Evolutionary conservation across 2,888 invertebrate species (phyloP).

Genomic region (Ctena decussata): DNA sequence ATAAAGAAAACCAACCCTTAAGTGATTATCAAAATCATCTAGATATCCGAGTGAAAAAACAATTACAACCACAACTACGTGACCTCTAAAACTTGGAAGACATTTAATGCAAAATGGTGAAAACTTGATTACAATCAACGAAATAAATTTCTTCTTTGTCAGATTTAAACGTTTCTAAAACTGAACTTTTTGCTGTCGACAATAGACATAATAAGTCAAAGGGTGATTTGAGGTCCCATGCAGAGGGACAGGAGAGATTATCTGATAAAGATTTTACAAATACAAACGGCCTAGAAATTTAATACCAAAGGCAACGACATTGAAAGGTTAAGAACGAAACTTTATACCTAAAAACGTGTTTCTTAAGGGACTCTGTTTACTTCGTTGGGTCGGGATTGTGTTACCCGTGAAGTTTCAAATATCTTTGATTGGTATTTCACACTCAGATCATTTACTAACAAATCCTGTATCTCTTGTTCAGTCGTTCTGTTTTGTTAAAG

Average conservation of each 20-base stretch:
- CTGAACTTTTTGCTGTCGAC: neutral
- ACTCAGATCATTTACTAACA: neutral
- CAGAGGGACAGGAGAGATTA: neutral
- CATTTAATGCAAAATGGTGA: neutral
- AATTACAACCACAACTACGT: neutral
- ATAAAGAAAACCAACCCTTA: too few species aligned
- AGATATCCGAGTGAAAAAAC: too few species aligned
- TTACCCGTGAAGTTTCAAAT: neutral
- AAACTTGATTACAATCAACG: neutral
- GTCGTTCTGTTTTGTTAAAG: too few species aligned
- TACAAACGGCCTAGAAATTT: neutral
- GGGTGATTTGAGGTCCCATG: conserved; percentile 4
- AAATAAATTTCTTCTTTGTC: neutral
- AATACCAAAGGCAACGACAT: neutral
- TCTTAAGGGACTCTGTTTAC: neutral
- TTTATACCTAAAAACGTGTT: neutral
- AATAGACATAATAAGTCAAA: conserved; percentile 3
- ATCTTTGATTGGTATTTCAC: neutral
- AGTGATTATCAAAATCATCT: too few species aligned
- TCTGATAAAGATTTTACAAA: neutral
- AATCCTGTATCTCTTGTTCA: too few species aligned
- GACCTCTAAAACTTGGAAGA: neutral
- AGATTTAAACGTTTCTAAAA: neutral
- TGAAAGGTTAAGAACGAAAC: neutral
- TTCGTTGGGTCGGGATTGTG: neutral